Evolutionary conservation across 2,113 vertebrate species (phyloP).

Genomic region (Tragelaphus scriptus): DNA sequence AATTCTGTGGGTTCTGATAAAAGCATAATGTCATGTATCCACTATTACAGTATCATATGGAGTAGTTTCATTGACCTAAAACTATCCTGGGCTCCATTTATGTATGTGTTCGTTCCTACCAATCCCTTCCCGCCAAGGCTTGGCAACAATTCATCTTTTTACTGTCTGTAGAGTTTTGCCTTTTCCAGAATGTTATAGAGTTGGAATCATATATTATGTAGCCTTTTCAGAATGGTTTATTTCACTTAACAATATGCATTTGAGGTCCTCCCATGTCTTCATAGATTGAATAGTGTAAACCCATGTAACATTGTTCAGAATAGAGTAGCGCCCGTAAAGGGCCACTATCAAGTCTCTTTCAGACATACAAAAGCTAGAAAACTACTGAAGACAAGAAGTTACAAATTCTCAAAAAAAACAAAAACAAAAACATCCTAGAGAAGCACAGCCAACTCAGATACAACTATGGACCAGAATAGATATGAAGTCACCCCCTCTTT

Average conservation of each 20-base stretch:
- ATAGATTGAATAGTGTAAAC: not conserved
- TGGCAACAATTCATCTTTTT: not conserved
- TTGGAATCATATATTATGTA: not conserved
- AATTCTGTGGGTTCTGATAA: not conserved
- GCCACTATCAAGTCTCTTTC: not conserved
- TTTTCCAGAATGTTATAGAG: not conserved
- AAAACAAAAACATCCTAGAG: not conserved
- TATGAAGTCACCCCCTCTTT: not conserved
- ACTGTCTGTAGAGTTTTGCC: not conserved
- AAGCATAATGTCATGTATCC: not conserved
- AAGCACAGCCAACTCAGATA: not conserved
- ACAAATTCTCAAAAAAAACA: not conserved
- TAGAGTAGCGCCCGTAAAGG: not conserved
- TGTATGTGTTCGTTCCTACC: not conserved
- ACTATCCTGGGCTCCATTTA: not conserved
- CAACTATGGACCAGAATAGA: not conserved
- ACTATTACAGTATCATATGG: not conserved
- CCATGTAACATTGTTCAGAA: not conserved
- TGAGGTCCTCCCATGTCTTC: not conserved
- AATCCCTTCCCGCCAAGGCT: not conserved
- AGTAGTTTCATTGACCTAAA: not conserved
- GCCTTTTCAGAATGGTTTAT: not conserved
- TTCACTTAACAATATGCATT: not conserved
- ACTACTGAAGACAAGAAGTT: not conserved
- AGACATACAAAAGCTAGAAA: not conserved